Conservation (phyloP, 2,888 invertebrate genomes). For the Embidobia sp. region DNA sequence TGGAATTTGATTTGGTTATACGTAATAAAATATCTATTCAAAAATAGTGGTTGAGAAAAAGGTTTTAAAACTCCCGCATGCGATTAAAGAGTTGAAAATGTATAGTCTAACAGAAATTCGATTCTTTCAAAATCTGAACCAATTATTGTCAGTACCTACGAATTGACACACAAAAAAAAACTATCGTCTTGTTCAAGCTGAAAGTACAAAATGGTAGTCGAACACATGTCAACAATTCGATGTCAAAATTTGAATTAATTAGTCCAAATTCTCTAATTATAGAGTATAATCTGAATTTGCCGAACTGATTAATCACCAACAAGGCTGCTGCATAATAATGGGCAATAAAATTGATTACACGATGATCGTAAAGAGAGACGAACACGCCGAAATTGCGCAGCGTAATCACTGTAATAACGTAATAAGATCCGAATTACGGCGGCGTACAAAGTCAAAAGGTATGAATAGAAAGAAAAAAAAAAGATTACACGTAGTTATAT, state of each 20-base stretch:
- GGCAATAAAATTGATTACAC: neutral
- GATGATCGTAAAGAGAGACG: neutral
- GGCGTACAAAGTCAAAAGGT: too few species aligned
- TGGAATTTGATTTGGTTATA: neutral
- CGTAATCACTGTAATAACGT: too few species aligned
- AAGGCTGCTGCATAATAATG: too few species aligned
- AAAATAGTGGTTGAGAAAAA: conserved; percentile 9
- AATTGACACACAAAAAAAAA: conserved; percentile 17
- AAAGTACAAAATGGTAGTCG: conserved; percentile 20
- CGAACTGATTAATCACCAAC: neutral
- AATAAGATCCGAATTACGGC: too few species aligned
- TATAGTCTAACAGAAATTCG: conserved; percentile 9
- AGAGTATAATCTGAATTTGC: neutral
- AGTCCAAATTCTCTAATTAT: neutral
- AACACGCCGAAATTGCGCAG: too few species aligned
- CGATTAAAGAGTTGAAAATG: conserved; percentile 20
- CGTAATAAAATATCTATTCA: conserved; percentile 14
- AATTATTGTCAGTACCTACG: conserved; percentile 11
- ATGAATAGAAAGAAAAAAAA: too few species aligned
- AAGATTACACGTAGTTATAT: too few species aligned
- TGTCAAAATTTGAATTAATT: neutral
- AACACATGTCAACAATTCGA: conserved; percentile 7
- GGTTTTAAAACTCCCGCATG: conserved; percentile 18
- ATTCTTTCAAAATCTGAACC: conserved; percentile 1
- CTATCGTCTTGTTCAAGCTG: conserved; percentile 28